phyloP scores from a whole-genome alignment of 2,888 invertebrate species.

The Sipunculus nudus region DNA sequence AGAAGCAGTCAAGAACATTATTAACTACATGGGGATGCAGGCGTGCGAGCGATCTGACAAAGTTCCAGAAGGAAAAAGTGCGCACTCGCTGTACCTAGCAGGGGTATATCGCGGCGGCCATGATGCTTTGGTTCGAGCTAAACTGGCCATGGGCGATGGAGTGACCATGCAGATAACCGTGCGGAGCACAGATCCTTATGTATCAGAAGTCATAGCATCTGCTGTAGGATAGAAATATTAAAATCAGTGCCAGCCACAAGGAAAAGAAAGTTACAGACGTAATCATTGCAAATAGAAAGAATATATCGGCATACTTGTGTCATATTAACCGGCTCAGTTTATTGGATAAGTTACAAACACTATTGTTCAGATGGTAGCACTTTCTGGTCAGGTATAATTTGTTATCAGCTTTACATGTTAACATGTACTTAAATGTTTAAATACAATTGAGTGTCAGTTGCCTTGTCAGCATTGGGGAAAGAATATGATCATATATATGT shows the following conservation, averaged over 20 bases:
- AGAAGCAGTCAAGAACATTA: constrained; percentile 83
- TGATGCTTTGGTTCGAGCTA: constrained; percentile 87
- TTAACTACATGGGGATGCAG: constrained; percentile 84
- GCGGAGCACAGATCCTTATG: constrained; percentile 83
- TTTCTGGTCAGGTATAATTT: no score
- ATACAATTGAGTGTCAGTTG: no score
- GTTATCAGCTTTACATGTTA: no score
- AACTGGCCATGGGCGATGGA: constrained; percentile 76
- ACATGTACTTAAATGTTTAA: no score
- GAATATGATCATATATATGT: no score
- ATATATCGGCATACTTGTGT: no score
- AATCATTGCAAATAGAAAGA: no score
- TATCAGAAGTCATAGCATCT: constrained; percentile 82
- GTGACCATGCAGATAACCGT: constrained; percentile 95
- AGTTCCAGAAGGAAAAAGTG: constrained; percentile 81
- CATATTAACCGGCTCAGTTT: no score
- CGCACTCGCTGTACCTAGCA: constrained; percentile 82
- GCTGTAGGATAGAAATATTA: constrained; percentile 58
- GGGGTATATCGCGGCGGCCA: constrained; percentile 91
- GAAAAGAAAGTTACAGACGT: no score
- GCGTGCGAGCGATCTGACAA: constrained; percentile 86
- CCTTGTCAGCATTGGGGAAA: no score
- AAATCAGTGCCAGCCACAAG: background rate
- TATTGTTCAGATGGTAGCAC: no score
- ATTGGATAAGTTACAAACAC: no score